phyloP scores from a whole-genome alignment of 2,797 vertebrate genomes.

The Pelobates cultripes region DNA sequence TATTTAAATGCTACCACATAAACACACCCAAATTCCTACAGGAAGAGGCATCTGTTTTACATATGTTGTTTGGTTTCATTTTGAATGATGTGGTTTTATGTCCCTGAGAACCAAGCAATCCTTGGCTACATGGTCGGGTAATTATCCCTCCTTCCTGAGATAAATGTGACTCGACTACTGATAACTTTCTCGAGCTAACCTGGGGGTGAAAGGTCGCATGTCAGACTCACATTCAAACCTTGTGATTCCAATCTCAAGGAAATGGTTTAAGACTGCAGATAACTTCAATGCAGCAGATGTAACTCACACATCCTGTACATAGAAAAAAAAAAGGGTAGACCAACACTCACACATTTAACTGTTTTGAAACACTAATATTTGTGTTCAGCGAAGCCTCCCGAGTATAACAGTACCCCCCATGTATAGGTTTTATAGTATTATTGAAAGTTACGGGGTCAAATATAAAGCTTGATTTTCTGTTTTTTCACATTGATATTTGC shows the following conservation, averaged over 20 bases:
- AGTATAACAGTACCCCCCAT: too few species aligned
- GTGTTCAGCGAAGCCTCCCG: too few species aligned
- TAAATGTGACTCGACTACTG: not conserved
- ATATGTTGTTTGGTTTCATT: conserved; percentile 5
- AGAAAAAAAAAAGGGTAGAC: too few species aligned
- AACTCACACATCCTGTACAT: too few species aligned
- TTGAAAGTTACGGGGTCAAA: too few species aligned
- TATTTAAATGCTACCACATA: too few species aligned
- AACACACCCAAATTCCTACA: not conserved
- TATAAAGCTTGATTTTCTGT: too few species aligned
- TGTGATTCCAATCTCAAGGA: not conserved
- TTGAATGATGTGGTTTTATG: not conserved
- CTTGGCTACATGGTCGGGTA: not conserved
- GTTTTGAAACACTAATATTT: too few species aligned
- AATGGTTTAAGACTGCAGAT: not conserved
- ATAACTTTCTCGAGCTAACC: not conserved
- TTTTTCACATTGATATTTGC: too few species aligned
- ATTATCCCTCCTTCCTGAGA: not conserved
- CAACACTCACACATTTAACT: too few species aligned
- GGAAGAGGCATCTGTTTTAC: not conserved
- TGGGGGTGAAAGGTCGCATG: not conserved
- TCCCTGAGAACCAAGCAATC: conserved; percentile 1
- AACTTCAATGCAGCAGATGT: not conserved
- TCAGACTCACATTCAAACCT: not conserved
- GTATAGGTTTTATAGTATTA: too few species aligned